Evolutionary conservation across 2,888 invertebrate genomes (phyloP), one percentile per base, ranked within the genome.

Genomic region (Drosophila pseudotakahashii): DNA sequence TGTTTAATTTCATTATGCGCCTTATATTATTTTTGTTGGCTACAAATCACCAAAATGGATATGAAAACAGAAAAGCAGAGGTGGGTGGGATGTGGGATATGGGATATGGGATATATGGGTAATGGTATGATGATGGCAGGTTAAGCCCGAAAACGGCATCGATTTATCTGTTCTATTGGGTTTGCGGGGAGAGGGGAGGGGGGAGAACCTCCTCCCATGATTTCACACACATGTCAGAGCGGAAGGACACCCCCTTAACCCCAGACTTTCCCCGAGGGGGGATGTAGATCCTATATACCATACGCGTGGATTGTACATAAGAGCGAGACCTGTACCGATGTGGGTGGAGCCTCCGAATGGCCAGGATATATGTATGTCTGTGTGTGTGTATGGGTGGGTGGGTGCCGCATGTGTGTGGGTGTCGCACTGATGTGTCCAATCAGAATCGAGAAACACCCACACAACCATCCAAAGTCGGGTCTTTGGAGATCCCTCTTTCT

Each of bases 141-240:
- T 39, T 53, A 64, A 66, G 54, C 71, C 71, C 63, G 52, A 72
- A 84, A 71, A 77, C 71, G 77, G 63, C 82, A 84, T 84, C 84
- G 84, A 84, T 84, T 88, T 84, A 84, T 88, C 82, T 85, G 86
- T 81, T 80, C 77, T 78, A 86, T 86, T 83, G 86, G 79, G 30
- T 5, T 11, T 10, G 11, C 26, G 34, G 26, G 34, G 7, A 4
- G 34, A 2, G 34, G 10, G 32, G 6, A 13, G n/a, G 59, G 19
- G 16, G 23, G 32, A 16, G 32, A 16, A 48, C 41, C 26, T 55
- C 50, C 47, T 39, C 32, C 45, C 32, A 52, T 37, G 14, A 14
- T 11, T 42, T 39, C 34, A 36, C 55, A 57, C 66, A 54, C 75
- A 71, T 48, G 58, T 58, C 64, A 67, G 41, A 16, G 14, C 39